Evolutionary conservation across 2,888 invertebrate genomes (phyloP), one percentile per base, ranked within the genome.

Genomic region (Dusona sp.): DNA sequence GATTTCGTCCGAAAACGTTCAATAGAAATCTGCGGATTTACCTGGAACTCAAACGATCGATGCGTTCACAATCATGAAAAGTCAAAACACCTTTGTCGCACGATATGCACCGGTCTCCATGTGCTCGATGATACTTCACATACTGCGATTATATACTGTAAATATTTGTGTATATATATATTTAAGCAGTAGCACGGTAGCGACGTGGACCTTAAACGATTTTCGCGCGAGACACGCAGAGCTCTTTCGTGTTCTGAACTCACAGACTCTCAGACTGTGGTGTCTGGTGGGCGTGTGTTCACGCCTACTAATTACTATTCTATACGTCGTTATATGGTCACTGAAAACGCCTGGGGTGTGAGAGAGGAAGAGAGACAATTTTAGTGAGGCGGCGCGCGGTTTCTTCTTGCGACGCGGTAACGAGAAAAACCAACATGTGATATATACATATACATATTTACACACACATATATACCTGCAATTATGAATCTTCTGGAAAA

Each of bases 291-390:
- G 94, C 93, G 93, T 93, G 84, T 85, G 89, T 90, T 92, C 90
- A 94, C 94, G 94, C 94, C 94, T 94, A 93, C 94, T 94, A 94
- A 94, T 94, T 93, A 94, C 92, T 90, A 91, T 92, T 92, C 91
- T 92, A 91, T 92, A 92, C 91, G 92, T 93, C 90, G 92, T 92
- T 92, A 92, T 92, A 92, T 88, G 89, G 85, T 84, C 83, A 84
- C 78, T 81, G 84, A 83, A 81, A 88, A 74, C 83, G 74, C 48
- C 80, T 82, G 77, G 74, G 16, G 45, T 22, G 65, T 33, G 61
- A 38, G 38, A 65, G 77, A 57, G 72, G 78, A 68, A 82, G 48
- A 82, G 45, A 84, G 72, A 81, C 42, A 79, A 68, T 72, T 75
- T 77, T 54, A 64, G 54, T 29, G 74, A 38, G 67, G 51, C 80